These are phyloP conservation scores for Smittia aterrima DNA, from an alignment of 2,888 invertebrate species.

Conservation along the genomic window DNA sequence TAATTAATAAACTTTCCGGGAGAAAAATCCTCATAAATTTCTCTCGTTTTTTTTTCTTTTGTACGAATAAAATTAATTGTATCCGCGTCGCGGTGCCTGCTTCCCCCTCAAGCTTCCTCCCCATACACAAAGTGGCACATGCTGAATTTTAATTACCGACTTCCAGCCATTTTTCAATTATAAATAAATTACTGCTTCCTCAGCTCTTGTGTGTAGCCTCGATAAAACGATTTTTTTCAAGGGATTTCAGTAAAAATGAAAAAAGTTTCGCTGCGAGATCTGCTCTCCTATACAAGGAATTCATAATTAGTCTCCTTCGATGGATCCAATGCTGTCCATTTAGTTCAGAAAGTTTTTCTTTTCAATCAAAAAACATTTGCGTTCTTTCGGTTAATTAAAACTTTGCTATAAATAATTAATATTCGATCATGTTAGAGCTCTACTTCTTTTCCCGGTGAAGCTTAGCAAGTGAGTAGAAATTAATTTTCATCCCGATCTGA, in stretches of 20 bases:
- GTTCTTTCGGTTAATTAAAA: constrained; percentile 27
- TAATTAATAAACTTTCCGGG: neutral
- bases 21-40: constrained; percentile 1
- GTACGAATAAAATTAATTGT: neutral
- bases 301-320: neutral
- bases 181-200: constrained; percentile 1
- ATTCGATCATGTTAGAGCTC: constrained; percentile 14
- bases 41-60: neutral
- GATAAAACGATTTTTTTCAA: neutral
- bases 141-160: constrained; percentile 30
- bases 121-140: neutral
- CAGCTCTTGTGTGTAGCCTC: neutral
- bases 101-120: neutral
- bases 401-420: constrained; percentile 27
- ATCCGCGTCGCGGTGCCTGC: neutral
- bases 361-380: neutral
- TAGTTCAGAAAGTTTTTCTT: neutral
- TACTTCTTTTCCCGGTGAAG: neutral
- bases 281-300: neutral
- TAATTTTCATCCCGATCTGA: neutral
- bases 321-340: neutral
- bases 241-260: neutral
- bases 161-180: neutral
- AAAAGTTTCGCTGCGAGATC: neutral
- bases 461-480: neutral